phyloP scores from a whole-genome alignment of 2,888 invertebrate species.

The Oeneis ivallda region DNA sequence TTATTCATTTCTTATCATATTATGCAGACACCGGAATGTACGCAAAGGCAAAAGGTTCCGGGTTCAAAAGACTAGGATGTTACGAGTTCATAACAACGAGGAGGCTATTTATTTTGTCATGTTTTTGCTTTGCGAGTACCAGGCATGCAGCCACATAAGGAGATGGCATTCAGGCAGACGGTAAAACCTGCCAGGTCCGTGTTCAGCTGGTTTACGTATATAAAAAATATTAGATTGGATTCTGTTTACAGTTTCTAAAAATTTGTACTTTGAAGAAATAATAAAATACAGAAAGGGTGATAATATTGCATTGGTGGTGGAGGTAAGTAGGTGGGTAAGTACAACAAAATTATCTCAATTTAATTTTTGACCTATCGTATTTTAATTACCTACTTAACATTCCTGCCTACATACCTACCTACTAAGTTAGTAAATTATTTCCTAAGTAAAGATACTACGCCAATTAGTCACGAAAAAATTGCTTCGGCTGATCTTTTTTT shows the following conservation, averaged over 20 bases:
- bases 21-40: constrained; percentile 1
- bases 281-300: neutral
- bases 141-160: constrained; percentile 43
- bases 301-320: constrained; percentile 8
- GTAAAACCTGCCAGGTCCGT: constrained; percentile 40
- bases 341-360: too few species aligned
- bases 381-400: neutral
- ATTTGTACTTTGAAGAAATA: constrained; percentile 4
- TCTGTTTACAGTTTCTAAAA: constrained; percentile 11
- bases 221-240: constrained; percentile 5
- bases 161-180: constrained; percentile 40
- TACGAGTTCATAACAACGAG: constrained; percentile 22
- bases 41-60: constrained; percentile 25
- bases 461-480: neutral
- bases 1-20: neutral
- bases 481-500: neutral
- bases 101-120: constrained; percentile 38
- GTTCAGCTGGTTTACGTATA: constrained; percentile 13
- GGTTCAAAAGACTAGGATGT: constrained; percentile 29
- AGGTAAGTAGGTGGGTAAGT: too few species aligned
- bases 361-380: constrained; percentile 2
- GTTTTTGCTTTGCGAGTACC: constrained; percentile 44
- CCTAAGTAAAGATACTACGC: constrained; percentile 1
- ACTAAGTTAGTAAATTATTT: constrained; percentile 4
- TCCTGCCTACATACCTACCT: neutral